Evolutionary conservation across 2,888 invertebrate genomes (phyloP), one percentile per base, ranked within the genome.

Genomic region (Palloptera scutellata): DNA sequence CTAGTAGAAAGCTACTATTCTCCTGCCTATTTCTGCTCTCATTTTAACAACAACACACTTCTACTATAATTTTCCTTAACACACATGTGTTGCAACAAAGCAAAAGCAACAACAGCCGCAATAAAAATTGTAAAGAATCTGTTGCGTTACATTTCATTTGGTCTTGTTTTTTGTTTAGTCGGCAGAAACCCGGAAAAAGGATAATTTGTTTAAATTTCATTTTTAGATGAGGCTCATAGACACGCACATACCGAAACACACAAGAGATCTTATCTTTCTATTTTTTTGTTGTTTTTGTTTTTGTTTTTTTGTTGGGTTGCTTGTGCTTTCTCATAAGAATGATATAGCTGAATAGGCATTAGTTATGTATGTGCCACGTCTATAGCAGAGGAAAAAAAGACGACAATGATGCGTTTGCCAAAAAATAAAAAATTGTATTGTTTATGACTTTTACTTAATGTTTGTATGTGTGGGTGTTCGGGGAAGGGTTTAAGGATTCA

Each of bases 161-260:
- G 42, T 17, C 55, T 66, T 66, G 59, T 59, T 66, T 66, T 66
- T 66, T 54, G 66, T 61, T 66, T 61, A 66, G 45, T 54, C 48
- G 45, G 48, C 61, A 61, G 55, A 54, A 66, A 66, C 61, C 53
- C 41, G 17, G 30, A 54, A 54, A 43, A 59, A 64, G 58, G 58
- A 58, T 59, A 65, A 51, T 59, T 65, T 43, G 65, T 65, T 65
- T 65, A 65, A 65, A 60, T 65, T 65, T 60, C 53, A 65, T 51
- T 64, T 52, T 58, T 57, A 54, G 52, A 2, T 30, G 30, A 30
- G 30, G 30, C 30, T 30, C 30, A 30, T 30, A 48, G 4, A 48
- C 48, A 48, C 48, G 55, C 55, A 43, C 63, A 63, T 15, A 45
- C 42, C 40, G 30, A 53, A 55, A 20, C 20, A 12, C 17, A 17